Base-by-base conservation (phyloP, 2,797 vertebrate genomes). In the Leuciscus waleckii region DNA sequence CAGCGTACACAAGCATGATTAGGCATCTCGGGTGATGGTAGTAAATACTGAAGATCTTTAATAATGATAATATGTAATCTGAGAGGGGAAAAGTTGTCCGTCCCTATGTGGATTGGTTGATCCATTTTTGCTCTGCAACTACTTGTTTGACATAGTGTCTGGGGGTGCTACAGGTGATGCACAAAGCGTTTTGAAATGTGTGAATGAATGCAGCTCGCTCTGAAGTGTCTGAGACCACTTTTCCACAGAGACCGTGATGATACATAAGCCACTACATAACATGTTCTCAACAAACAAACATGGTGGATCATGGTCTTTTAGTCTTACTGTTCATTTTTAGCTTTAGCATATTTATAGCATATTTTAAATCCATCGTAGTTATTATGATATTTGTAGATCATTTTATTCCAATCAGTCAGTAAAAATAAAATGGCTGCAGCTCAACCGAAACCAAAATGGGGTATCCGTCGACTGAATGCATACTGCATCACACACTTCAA, bases 31-130 rank as follows among this genome's bases (percentile, higher is more conserved):
- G 82, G 16, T 46, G 58, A n/a, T n/a, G 8, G 3, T 79, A 16
- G 54, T 73, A 39, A 65, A 63, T 49, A 35, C 37, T 51, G 3
- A 61, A 63, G 51, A 79, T 26, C 43, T 80, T 11, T 79, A 21
- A 56, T 78, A 63, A 78, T 58, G 75, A 78, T 67, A 26, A 61
- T 84, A 32, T 78, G 63, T 77, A 43, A 41, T 69, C 35, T 56
- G 73, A 70, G 32, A 43, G 49, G 71, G n/a, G 17, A 8, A 32
- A 54, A 7, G 21, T 81, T 70, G 49, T 80, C 7, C 8, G n/a
- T 14, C 17, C 29, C 21, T 32, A 51, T n/a, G 13, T 83, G 23
- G 29, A 8, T 29, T 77, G 32, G 82, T 74, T 75, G 73, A 69
- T 73, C 63, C 29, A 41, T 56, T 41, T 70, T 78, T 61, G 19